A percentile compares a stretch with the other conserved stretches of the same genome.
These are phyloP conservation scores for Phalera bucephala DNA, from an alignment of 2,888 invertebrate genomes.

Conservation along the genomic window DNA sequence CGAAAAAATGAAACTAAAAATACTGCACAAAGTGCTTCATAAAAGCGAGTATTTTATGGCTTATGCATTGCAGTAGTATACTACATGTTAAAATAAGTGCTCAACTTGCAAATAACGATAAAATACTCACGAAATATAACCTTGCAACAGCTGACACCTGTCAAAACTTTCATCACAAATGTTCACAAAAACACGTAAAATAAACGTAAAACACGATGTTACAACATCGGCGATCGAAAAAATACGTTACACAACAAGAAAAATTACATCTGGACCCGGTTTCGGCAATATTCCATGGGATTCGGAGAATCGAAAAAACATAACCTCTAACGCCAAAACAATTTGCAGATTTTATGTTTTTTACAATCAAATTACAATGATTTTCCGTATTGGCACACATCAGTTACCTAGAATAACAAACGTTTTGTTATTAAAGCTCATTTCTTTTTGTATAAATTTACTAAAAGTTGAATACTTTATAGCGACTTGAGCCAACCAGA, in stretches of 20 bases:
- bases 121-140: constrained; percentile 51
- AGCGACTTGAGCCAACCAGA: too few relatives aligned
- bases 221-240: constrained; percentile 25
- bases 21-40: not conserved
- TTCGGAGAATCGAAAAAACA: constrained; percentile 39
- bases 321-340: constrained; percentile 60
- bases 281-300: constrained; percentile 72
- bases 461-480: too few relatives aligned
- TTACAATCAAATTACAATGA: not conserved
- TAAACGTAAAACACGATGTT: constrained; percentile 42
- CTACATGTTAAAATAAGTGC: not conserved
- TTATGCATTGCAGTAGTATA: constrained; percentile 3
- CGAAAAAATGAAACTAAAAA: constrained; percentile 2
- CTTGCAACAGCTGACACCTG: constrained; percentile 71
- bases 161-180: constrained; percentile 78
- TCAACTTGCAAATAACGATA: constrained; percentile 14
- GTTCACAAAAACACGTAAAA: constrained; percentile 67
- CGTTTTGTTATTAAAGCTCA: too few relatives aligned
- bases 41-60: constrained; percentile 2
- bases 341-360: constrained; percentile 12
- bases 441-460: too few relatives aligned
- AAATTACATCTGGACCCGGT: constrained; percentile 45
- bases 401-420: too few relatives aligned
- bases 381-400: not conserved
- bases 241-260: constrained; percentile 37